phyloP scores from a whole-genome alignment of 2,797 vertebrate species.

The Sebastes variabilis region DNA sequence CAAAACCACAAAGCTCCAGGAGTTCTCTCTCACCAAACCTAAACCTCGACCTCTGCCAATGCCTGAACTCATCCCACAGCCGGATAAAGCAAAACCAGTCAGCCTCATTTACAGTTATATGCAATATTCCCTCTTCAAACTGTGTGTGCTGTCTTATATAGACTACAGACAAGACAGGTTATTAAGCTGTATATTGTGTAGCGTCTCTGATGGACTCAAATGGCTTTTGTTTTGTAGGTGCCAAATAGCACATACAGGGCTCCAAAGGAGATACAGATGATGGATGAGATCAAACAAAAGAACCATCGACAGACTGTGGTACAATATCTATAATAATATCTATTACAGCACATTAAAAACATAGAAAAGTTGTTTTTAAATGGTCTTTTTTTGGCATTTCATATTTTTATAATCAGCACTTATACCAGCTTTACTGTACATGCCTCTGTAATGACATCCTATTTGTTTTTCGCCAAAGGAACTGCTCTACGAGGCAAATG shows the following conservation, averaged over 20 bases:
- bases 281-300: slow-evolving; percentile 80
- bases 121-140: background rate
- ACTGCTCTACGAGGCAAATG: slow-evolving; percentile 84
- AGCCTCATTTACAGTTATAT: slow-evolving; percentile 43
- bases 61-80: slow-evolving; percentile 78
- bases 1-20: slow-evolving; percentile 83
- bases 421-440: background rate
- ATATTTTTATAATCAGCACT: background rate
- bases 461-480: slow-evolving; percentile 76
- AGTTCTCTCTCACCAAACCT: slow-evolving; percentile 87
- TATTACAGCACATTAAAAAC: background rate
- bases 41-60: slow-evolving; percentile 79
- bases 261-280: slow-evolving; percentile 82
- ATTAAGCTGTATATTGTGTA: background rate
- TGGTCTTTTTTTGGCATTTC: background rate
- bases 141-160: background rate
- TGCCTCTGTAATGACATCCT: background rate
- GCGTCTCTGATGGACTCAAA: slow-evolving; percentile 22
- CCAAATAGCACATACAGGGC: slow-evolving; percentile 85
- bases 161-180: background rate
- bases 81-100: slow-evolving; percentile 84
- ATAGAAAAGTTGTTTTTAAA: background rate
- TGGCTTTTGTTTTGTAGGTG: slow-evolving; percentile 75
- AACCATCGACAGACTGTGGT: slow-evolving; percentile 87
- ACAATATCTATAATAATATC: background rate